Evolutionary conservation across 2,888 invertebrate genomes (phyloP).

Genomic region (Crocallis elinguaria): DNA sequence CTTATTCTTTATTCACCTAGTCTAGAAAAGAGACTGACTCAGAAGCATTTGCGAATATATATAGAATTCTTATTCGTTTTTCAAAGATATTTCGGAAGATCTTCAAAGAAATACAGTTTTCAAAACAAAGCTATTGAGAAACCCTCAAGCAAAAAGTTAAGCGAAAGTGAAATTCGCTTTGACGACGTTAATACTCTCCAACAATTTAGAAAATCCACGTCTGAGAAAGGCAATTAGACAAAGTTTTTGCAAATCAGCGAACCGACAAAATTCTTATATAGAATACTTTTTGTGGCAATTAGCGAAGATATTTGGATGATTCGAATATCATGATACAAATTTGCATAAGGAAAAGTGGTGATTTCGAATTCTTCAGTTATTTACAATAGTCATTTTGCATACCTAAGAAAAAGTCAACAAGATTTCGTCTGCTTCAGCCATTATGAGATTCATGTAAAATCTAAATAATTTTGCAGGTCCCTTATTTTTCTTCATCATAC

Average conservation of each 20-base stretch:
- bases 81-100: background rate
- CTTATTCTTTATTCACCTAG: too few relatives aligned
- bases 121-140: conserved; percentile 13
- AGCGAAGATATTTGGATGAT: conserved; percentile 15
- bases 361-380: background rate
- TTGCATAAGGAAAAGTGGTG: conserved; percentile 19
- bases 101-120: background rate
- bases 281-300: conserved; percentile 25
- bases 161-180: conserved; percentile 15
- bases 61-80: too few relatives aligned
- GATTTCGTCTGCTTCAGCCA: background rate
- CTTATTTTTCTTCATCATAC: too few relatives aligned
- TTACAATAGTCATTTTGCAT: too few relatives aligned
- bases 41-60: too few relatives aligned
- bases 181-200: conserved; percentile 27
- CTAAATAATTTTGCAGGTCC: too few relatives aligned
- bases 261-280: conserved; percentile 18
- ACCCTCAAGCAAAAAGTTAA: conserved; percentile 8
- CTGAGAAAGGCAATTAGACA: conserved; percentile 29
- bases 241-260: conserved; percentile 28
- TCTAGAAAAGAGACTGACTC: too few relatives aligned
- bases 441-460: too few relatives aligned
- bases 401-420: too few relatives aligned
- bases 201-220: conserved; percentile 26
- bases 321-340: conserved; percentile 18